These are phyloP conservation scores for Drosophila borealis DNA, from an alignment of 2,888 invertebrate species.

Conservation along the genomic window DNA sequence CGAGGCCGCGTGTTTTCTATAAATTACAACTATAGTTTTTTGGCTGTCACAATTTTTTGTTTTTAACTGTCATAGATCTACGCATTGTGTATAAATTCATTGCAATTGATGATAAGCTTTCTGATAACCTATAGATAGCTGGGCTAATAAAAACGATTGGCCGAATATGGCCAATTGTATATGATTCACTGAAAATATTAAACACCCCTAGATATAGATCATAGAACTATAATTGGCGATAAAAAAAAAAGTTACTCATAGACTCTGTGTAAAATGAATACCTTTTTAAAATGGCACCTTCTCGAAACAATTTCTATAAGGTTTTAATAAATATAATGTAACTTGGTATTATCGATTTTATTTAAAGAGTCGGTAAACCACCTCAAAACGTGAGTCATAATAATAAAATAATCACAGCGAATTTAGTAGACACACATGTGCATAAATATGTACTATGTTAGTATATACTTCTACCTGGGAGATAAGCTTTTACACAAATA, in stretches of 20 bases:
- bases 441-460: not conserved
- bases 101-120: constrained; percentile 26
- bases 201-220: constrained; percentile 19
- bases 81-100: constrained; percentile 28
- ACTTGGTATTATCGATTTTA: not conserved
- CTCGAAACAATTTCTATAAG: not conserved
- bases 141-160: constrained; percentile 37
- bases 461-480: not conserved
- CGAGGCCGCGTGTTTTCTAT: constrained; percentile 8
- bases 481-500: constrained; percentile 34
- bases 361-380: not conserved
- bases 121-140: constrained; percentile 38
- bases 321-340: too few relatives aligned
- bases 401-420: constrained; percentile 2
- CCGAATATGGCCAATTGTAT: constrained; percentile 35
- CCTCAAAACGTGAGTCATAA: constrained; percentile 24
- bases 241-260: not conserved
- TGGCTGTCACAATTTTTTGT: not conserved
- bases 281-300: not conserved
- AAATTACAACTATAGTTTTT: constrained; percentile 22
- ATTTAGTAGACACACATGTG: not conserved
- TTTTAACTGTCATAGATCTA: constrained; percentile 39
- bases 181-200: constrained; percentile 35
- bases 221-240: not conserved
- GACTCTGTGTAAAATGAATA: too few relatives aligned